A percentile compares a stretch with the other conserved stretches of the same genome.
phyloP scores from a whole-genome alignment of 1,140 invertebrate species.

The Maniola jurtina region DNA sequence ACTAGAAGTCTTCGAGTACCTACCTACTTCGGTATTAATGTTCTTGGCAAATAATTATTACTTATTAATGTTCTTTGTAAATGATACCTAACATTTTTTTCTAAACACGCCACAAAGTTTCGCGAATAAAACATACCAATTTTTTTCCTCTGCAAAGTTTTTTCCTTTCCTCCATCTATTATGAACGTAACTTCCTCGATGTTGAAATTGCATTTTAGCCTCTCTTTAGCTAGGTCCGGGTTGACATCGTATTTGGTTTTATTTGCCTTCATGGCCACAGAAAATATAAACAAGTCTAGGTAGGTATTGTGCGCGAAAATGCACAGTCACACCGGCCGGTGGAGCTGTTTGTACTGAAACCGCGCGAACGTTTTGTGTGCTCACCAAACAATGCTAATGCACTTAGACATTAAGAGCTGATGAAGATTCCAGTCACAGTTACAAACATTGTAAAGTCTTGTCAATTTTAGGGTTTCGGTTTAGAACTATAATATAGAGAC shows the following conservation, averaged over 20 bases:
- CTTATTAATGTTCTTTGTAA: too few species aligned
- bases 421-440: too few species aligned
- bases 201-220: slow-evolving; percentile 85
- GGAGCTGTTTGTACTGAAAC: not conserved
- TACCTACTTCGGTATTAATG: too few species aligned
- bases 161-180: slow-evolving; percentile 81
- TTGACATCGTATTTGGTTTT: slow-evolving; percentile 62
- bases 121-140: slow-evolving; percentile 81
- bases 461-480: too few species aligned
- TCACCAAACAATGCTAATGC: not conserved
- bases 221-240: slow-evolving; percentile 82
- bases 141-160: slow-evolving; percentile 83
- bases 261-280: slow-evolving; percentile 5
- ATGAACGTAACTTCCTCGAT: slow-evolving; percentile 84
- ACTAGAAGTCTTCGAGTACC: too few species aligned
- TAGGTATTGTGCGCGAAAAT: not conserved
- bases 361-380: not conserved
- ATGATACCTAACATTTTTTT: too few species aligned
- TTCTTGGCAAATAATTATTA: too few species aligned
- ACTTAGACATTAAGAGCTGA: not conserved
- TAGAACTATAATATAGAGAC: too few species aligned
- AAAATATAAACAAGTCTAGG: not conserved
- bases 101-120: not conserved
- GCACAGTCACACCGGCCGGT: not conserved
- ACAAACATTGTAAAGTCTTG: too few species aligned